Base-by-base conservation (phyloP, 2,888 invertebrate species). In the Tachina fera region DNA sequence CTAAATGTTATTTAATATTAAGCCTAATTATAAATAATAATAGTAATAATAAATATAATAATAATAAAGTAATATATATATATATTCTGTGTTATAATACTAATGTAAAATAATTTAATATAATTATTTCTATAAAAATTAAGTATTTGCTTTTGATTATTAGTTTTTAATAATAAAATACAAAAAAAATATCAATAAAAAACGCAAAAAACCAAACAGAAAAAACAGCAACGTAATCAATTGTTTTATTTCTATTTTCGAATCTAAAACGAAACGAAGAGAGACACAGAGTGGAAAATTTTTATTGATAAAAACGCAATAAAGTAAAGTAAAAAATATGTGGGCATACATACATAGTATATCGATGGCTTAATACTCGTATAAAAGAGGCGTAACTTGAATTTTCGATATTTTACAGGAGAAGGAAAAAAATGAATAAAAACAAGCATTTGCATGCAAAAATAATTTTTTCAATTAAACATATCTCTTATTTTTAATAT, bases 91-190 rank as follows among this genome's bases (percentile, higher is more conserved):
- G 76, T 86, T 83, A 86, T 83, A 86, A 83, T 83, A 83, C 16
- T 60, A 68, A 70, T 86, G 86, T 86, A 83, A 83, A 81, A 83
- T 80, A 83, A 63, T 75, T 80, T 86, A 83, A 83, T 76, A 86
- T 67, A 47, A 86, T 80, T 83, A 86, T 83, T 80, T 83, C 86
- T 86, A 83, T 75, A 79, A 86, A 80, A 86, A 70, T 86, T 86
- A 86, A 86, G 86, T 86, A 86, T 86, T 86, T 86, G 86, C 86
- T 86, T 86, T 86, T 86, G 83, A 86, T 83, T 86, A 83, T 86
- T 86, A 86, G 86, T 86, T 86, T 86, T 86, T 86, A 86, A 86
- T 82, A 85, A 65, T 75, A 86, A 79, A 80, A 79, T 63, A 75
- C 45, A 84, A 75, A 68, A 75, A 71, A 83, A 86, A 79, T n/a